A percentile compares a stretch with the other conserved stretches of the same genome.
Evolutionary conservation across 2,888 invertebrate species (phyloP).

Genomic region (Tiliacea aurago): DNA sequence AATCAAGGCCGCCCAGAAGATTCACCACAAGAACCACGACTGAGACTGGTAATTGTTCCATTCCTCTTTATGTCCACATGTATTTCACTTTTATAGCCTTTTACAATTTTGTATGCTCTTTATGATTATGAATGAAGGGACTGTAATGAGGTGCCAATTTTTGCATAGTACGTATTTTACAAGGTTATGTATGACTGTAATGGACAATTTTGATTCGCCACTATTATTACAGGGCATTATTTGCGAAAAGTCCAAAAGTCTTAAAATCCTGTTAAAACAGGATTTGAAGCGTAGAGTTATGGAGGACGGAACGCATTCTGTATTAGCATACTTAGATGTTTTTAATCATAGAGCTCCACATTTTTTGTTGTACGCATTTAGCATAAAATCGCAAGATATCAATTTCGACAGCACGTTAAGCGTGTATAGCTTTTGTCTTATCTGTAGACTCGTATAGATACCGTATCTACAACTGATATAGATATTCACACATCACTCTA

Average conservation of each 20-base stretch:
- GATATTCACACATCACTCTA: slow-evolving; percentile 79
- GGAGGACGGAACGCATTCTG: slow-evolving; percentile 48
- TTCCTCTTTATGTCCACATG: slow-evolving; percentile 70
- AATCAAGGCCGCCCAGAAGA: slow-evolving; percentile 97
- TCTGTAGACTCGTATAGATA: slow-evolving; percentile 78
- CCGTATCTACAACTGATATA: slow-evolving; percentile 81
- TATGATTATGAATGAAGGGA: slow-evolving; percentile 68
- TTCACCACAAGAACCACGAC: slow-evolving; percentile 92
- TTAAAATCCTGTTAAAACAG: no score
- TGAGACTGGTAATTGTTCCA: slow-evolving; percentile 79
- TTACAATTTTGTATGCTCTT: slow-evolving; percentile 77
- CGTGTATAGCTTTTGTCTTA: slow-evolving; percentile 76
- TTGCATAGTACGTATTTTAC: slow-evolving; percentile 62
- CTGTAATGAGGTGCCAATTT: slow-evolving; percentile 77
- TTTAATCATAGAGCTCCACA: slow-evolving; percentile 54
- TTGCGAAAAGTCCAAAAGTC: slow-evolving; percentile 44
- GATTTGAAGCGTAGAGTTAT: slow-evolving; percentile 45
- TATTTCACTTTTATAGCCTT: slow-evolving; percentile 79
- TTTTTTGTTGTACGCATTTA: slow-evolving; percentile 56
- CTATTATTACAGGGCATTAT: slow-evolving; percentile 59
- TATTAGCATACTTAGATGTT: slow-evolving; percentile 54
- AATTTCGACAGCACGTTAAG: slow-evolving; percentile 74
- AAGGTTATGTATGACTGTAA: slow-evolving; percentile 58
- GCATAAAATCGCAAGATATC: slow-evolving; percentile 71
- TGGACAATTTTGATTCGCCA: slow-evolving; percentile 48